Evolutionary conservation across 2,797 vertebrate genomes (phyloP), one percentile per base, ranked within the genome.

Genomic region (Philypnodon macrostomus): DNA sequence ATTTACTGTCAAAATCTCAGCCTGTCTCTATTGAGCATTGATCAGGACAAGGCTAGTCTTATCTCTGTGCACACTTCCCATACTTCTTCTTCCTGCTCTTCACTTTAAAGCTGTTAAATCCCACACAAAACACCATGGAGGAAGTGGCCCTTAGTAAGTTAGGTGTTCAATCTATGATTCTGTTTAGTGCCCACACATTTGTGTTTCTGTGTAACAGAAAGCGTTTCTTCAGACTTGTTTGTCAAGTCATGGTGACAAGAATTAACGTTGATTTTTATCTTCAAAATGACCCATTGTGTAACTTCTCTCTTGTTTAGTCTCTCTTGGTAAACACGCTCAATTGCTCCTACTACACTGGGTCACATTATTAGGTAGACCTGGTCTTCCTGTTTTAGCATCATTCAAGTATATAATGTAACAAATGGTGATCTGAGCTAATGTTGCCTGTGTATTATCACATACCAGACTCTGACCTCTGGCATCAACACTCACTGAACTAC

Each of bases 31-130:
- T 72, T 41, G 58, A 41, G 35, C 67, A 47, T 77, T 70, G 62
- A 79, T 69, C 61, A 55, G 46, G 50, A 71, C 48, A n/a, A n/a
- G n/a, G n/a, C n/a, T n/a, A n/a, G 36, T 74, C 78, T 73, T 86
- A n/a, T 85, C 85, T 87, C 83, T 64, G 51, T 13, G 46, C 80
- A 87, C 77, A 82, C 77, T 80, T 84, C 78, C 82, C 61, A 17
- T 57, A 9, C 64, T 47, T 32, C 67, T 58, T 70, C 48, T 59
- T 64, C 48, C 57, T 62, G 39, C 46, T 64, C 35, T 45, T 18
- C 21, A 31, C 55, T 52, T 63, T 58, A 58, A 35, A 48, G 33
- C 45, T 13, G 17, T 30, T 44, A 36, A 44, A 27, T 47, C 53
- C 23, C 42, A 27, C 60, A 58, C 46, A 39, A 19, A 70, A 15